Conservation (phyloP, 37 sponge, comb jelly and placozoan genomes). For the Hormiphora californensis region DNA sequence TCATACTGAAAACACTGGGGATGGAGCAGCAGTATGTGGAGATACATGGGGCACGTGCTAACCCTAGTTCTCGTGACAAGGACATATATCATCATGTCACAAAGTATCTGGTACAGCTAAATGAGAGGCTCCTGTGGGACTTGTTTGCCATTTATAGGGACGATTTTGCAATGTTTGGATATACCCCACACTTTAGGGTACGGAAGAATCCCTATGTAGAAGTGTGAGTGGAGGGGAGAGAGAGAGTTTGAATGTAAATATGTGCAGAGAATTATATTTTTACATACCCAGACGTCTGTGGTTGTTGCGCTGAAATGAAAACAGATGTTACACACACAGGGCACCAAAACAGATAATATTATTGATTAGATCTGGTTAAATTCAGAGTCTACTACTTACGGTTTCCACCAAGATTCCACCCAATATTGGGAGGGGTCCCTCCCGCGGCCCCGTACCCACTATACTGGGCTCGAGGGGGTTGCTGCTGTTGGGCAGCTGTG, state of each 20-base stretch:
- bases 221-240: not conserved
- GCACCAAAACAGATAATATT: not conserved
- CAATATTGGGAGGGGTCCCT: constrained; percentile 3
- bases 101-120: not conserved
- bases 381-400: not conserved
- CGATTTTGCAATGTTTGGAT: not conserved
- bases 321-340: too few species aligned
- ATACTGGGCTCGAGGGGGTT: not conserved
- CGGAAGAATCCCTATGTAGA: not conserved
- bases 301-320: not conserved
- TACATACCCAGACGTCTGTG: too few species aligned
- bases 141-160: constrained; percentile 9
- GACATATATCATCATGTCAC: not conserved
- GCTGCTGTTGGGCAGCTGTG: not conserved
- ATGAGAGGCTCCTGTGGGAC: not conserved
- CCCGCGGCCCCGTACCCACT: not conserved
- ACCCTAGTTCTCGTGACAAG: not conserved
- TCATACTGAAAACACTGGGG: not conserved
- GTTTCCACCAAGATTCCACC: constrained; percentile 30
- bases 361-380: not conserved
- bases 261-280: not conserved
- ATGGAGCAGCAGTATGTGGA: not conserved
- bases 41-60: not conserved
- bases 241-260: constrained; percentile 29
- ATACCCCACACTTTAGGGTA: not conserved